A percentile compares a stretch with the other conserved stretches of the same genome.
Conservation (phyloP, 1,140 invertebrate species). For the Muscidifurax raptorellus region DNA sequence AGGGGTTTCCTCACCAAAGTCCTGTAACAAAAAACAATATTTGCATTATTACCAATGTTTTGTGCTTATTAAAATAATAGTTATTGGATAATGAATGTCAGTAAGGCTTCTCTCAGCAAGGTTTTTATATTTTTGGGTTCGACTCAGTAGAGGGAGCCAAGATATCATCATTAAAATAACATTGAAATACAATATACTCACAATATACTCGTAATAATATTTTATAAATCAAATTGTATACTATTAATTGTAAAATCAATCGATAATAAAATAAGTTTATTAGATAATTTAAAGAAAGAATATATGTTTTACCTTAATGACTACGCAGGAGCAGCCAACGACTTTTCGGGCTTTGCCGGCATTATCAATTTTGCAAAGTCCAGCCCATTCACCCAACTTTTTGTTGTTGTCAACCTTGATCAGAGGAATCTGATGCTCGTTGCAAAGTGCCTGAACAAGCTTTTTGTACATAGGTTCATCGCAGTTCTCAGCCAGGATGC, state of each 20-base stretch:
- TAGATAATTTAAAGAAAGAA: constrained; percentile 20
- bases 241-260: not conserved
- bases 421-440: constrained; percentile 97
- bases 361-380: constrained; percentile 99
- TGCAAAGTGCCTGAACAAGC: constrained; percentile 98
- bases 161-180: constrained; percentile 67
- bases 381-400: constrained; percentile 99
- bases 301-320: constrained; percentile 85
- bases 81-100: constrained; percentile 56
- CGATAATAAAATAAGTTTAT: not conserved
- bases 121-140: constrained; percentile 69
- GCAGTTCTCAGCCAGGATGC: constrained; percentile 97
- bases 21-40: constrained; percentile 77
- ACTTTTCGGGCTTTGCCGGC: constrained; percentile 99
- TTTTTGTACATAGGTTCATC: constrained; percentile 98
- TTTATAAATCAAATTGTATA: not conserved
- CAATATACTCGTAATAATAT: too few species aligned
- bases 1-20: constrained; percentile 96
- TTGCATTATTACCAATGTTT: constrained; percentile 42
- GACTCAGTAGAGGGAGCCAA: constrained; percentile 75
- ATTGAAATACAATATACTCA: not conserved
- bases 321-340: constrained; percentile 98
- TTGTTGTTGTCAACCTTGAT: constrained; percentile 99
- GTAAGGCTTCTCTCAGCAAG: constrained; percentile 69
- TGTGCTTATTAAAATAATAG: constrained; percentile 24